A percentile compares a stretch with the other conserved stretches of the same genome.
Conservation (phyloP, 1,140 invertebrate genomes). For the Bombus picipes region DNA sequence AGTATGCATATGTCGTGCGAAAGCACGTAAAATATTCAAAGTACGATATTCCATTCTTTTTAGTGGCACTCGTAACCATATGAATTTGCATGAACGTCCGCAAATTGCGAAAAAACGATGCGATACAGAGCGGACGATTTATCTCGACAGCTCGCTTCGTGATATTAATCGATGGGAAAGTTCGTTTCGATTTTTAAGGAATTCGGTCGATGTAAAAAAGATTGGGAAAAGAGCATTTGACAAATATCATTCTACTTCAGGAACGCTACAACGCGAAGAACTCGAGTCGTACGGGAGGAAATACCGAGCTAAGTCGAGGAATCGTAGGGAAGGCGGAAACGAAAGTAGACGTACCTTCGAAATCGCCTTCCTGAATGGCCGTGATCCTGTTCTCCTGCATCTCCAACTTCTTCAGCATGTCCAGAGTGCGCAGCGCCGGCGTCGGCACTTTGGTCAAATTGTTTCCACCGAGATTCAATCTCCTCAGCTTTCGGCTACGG, state of each 20-base stretch:
- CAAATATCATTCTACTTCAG: rapidly evolving
- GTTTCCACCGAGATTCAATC: conserved; percentile 93
- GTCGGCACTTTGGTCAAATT: conserved; percentile 89
- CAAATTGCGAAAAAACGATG: no score
- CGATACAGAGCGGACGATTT: no score
- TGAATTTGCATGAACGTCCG: no score
- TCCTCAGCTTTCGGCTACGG: conserved; percentile 88
- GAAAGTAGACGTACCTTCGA: conserved; percentile 86
- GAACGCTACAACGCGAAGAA: no score
- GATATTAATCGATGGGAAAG: no score
- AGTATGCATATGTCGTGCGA: no score
- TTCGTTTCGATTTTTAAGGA: no score
- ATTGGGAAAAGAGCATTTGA: neutral
- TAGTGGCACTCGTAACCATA: no score
- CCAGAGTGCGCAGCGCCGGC: conserved; percentile 88
- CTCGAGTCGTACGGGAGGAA: neutral
- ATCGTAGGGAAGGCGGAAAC: neutral
- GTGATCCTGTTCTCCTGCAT: conserved; percentile 93
- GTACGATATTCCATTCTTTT: no score
- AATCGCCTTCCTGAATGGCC: conserved; percentile 90
- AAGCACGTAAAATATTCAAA: no score
- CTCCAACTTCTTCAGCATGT: conserved; percentile 92
- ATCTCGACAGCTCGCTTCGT: no score
- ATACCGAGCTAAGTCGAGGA: neutral
- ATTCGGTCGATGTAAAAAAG: no score